Conservation (phyloP, 1,140 invertebrate species). For the Dendrolimus punctatus region DNA sequence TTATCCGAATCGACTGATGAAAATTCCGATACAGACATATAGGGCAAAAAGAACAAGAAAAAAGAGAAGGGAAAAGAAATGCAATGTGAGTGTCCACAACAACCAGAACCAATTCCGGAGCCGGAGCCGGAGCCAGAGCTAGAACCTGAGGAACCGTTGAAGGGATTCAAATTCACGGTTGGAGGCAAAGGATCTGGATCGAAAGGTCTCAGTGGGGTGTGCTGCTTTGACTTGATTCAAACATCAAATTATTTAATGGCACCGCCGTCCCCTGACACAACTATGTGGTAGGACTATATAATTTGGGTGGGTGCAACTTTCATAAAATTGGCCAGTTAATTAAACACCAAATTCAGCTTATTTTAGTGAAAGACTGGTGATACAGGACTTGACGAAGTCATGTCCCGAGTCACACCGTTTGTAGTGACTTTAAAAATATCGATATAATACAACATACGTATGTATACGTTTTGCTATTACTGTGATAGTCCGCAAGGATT, state of each 20-base stretch:
- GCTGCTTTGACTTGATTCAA: constrained; percentile 27
- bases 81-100: constrained; percentile 26
- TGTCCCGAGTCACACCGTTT: too few relatives aligned
- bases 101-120: neutral
- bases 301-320: too few relatives aligned
- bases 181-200: constrained; percentile 32
- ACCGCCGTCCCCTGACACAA: neutral
- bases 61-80: constrained; percentile 7
- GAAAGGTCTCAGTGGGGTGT: constrained; percentile 32
- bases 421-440: too few relatives aligned
- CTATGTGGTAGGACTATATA: too few relatives aligned
- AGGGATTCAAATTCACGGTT: constrained; percentile 30
- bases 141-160: constrained; percentile 16
- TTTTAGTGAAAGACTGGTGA: too few relatives aligned
- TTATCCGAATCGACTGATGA: constrained; percentile 1
- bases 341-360: too few relatives aligned
- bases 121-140: neutral
- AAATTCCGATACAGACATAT: constrained; percentile 15
- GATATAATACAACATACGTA: too few relatives aligned
- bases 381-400: too few relatives aligned
- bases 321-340: too few relatives aligned
- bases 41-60: constrained; percentile 4
- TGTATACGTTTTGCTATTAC: too few relatives aligned
- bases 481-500: too few relatives aligned
- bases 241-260: neutral